Evolutionary conservation across 2,888 invertebrate genomes (phyloP).

Genomic region (Omphaloscelis lunosa): DNA sequence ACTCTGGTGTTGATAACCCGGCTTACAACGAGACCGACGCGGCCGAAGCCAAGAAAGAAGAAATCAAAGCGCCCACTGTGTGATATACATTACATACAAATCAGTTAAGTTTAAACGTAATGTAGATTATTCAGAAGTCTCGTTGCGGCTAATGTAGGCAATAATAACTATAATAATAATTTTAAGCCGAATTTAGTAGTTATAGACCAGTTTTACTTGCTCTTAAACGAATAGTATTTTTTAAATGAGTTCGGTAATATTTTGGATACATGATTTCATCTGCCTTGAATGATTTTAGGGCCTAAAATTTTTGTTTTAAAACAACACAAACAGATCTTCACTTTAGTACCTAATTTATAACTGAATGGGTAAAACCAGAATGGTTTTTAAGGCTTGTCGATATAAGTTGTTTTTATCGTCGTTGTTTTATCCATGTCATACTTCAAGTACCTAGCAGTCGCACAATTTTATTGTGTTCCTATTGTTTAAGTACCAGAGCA

Average conservation of each 20-base stretch:
- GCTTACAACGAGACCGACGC: conserved; percentile 83
- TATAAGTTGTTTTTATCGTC: conserved; percentile 17
- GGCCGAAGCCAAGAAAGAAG: conserved; percentile 74
- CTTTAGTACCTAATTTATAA: not conserved
- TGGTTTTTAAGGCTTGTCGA: not conserved
- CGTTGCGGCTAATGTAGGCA: conserved; percentile 14
- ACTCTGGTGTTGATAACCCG: conserved; percentile 87
- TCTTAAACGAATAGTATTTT: not conserved
- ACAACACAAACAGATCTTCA: not conserved
- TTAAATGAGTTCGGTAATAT: not conserved
- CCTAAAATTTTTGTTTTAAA: not conserved
- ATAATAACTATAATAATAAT: conserved; percentile 47
- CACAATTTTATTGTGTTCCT: conserved; percentile 44
- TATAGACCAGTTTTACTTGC: conserved; percentile 11
- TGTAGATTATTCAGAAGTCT: conserved; percentile 62
- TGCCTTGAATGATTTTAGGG: not conserved
- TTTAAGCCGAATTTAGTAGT: conserved; percentile 59
- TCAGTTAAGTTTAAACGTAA: conserved; percentile 36
- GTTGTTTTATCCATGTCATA: conserved; percentile 18
- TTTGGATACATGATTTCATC: not conserved
- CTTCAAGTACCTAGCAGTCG: not conserved
- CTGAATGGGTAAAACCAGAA: not conserved
- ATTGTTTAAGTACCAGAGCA: conserved; percentile 30
- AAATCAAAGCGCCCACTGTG: conserved; percentile 67
- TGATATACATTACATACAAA: conserved; percentile 64